Evolutionary conservation across 2,888 invertebrate species (phyloP).

Genomic region (Macaria notata): DNA sequence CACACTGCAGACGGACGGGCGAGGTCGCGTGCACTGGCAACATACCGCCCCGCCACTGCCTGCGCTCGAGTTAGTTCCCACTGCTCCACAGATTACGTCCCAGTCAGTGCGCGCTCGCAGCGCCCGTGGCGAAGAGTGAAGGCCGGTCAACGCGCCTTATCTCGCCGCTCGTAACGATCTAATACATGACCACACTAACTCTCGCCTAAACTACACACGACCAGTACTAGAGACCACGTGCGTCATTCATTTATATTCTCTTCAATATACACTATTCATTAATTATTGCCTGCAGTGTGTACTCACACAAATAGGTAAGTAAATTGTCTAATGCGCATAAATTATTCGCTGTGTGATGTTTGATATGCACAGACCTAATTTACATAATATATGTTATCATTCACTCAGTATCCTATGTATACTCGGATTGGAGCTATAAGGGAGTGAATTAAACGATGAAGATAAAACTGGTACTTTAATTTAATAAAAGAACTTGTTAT

Average conservation of each 20-base stretch:
- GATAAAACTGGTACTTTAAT: too few species aligned
- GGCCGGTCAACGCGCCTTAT: conserved; percentile 77
- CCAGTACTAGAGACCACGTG: conserved; percentile 61
- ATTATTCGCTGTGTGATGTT: conserved; percentile 3
- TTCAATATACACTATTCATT: conserved; percentile 35
- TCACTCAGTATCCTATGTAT: not conserved
- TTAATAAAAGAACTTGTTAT: too few species aligned
- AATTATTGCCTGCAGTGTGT: conserved; percentile 46
- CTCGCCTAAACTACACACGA: conserved; percentile 42
- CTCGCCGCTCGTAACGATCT: conserved; percentile 69
- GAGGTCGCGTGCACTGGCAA: conserved; percentile 50
- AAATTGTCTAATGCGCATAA: conserved; percentile 4
- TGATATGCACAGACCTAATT: conserved; percentile 3
- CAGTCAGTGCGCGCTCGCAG: conserved; percentile 1
- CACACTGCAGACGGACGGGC: conserved; percentile 49
- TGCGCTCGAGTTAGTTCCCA: conserved; percentile 1
- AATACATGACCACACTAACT: conserved; percentile 18
- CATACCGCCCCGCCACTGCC: conserved; percentile 2
- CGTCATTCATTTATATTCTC: conserved; percentile 22
- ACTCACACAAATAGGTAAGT: conserved; percentile 26
- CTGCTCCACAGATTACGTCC: not conserved
- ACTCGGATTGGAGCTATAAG: too few species aligned
- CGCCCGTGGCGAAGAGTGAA: conserved; percentile 56
- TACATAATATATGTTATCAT: not conserved
- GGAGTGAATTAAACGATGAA: too few species aligned